These are phyloP conservation scores for Sciaenops ocellatus DNA, from an alignment of 2,797 vertebrate species.

Conservation along the genomic window DNA sequence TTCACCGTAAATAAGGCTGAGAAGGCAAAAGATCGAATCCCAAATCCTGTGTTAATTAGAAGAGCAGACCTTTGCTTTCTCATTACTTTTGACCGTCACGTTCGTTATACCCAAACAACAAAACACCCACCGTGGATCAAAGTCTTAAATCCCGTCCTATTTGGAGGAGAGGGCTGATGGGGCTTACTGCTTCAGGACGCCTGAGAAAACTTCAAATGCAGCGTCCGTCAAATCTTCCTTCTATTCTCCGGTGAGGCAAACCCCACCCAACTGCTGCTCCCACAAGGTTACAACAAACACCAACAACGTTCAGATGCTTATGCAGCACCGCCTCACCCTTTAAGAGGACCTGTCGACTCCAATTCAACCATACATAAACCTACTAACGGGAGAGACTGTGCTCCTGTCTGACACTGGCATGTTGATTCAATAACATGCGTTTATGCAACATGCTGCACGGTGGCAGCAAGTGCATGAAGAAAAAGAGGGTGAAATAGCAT, in stretches of 20 bases:
- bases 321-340: slow-evolving; percentile 11
- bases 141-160: slow-evolving; percentile 20
- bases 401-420: not conserved
- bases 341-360: slow-evolving; percentile 11
- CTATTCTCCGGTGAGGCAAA: slow-evolving; percentile 21
- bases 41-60: slow-evolving; percentile 58
- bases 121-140: slow-evolving; percentile 21
- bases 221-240: not conserved
- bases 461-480: slow-evolving; percentile 3
- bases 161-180: slow-evolving; percentile 3
- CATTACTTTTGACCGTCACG: slow-evolving; percentile 32
- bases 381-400: not conserved
- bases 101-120: slow-evolving; percentile 40
- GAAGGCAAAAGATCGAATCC: slow-evolving; percentile 27
- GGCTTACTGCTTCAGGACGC: not conserved
- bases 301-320: slow-evolving; percentile 17
- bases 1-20: slow-evolving; percentile 38
- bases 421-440: slow-evolving; percentile 35
- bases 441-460: slow-evolving; percentile 11
- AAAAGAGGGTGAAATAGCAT: not conserved
- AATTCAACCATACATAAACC: slow-evolving; percentile 21
- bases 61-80: slow-evolving; percentile 34
- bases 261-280: slow-evolving; percentile 22
- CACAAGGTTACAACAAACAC: slow-evolving; percentile 26
- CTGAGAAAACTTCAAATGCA: slow-evolving; percentile 13